These are phyloP conservation scores for Patagioenas fasciata DNA, from an alignment of 2,113 vertebrate genomes.

Conservation along the genomic window DNA sequence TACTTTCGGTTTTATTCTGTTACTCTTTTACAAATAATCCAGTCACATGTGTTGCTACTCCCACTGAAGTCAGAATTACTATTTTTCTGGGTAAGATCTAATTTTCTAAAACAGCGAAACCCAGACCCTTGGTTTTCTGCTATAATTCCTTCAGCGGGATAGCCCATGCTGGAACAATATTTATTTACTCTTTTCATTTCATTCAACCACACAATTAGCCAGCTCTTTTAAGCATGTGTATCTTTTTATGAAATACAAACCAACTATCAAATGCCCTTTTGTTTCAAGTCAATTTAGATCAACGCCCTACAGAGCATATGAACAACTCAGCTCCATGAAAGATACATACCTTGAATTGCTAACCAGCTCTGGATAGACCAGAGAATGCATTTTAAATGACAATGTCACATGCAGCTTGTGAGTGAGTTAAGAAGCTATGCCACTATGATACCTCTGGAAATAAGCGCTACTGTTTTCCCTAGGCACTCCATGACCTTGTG, in stretches of 20 bases:
- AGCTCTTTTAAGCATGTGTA: not conserved
- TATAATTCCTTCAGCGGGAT: not conserved
- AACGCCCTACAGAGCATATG: not conserved
- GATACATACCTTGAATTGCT: not conserved
- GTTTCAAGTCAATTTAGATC: constrained; percentile 2
- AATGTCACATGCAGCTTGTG: constrained; percentile 55
- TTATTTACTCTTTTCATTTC: constrained; percentile 1
- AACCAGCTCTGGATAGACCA: constrained; percentile 35
- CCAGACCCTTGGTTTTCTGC: not conserved
- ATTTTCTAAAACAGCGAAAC: not conserved
- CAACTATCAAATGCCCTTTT: constrained; percentile 15
- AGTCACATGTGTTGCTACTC: not conserved
- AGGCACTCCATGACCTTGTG: constrained; percentile 50
- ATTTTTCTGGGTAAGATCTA: not conserved
- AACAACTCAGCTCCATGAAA: constrained; percentile 7
- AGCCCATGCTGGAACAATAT: not conserved
- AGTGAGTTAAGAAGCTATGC: constrained; percentile 35
- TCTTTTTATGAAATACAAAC: constrained; percentile 58
- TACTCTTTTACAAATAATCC: not conserved
- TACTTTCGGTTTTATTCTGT: not conserved
- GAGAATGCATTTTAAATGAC: constrained; percentile 45
- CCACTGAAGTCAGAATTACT: not conserved
- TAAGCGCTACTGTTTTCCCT: constrained; percentile 50
- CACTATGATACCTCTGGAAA: constrained; percentile 51
- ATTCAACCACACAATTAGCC: not conserved